These are phyloP conservation scores for Macrobrachium nipponense DNA, from an alignment of 1,140 invertebrate genomes.

Conservation along the genomic window DNA sequence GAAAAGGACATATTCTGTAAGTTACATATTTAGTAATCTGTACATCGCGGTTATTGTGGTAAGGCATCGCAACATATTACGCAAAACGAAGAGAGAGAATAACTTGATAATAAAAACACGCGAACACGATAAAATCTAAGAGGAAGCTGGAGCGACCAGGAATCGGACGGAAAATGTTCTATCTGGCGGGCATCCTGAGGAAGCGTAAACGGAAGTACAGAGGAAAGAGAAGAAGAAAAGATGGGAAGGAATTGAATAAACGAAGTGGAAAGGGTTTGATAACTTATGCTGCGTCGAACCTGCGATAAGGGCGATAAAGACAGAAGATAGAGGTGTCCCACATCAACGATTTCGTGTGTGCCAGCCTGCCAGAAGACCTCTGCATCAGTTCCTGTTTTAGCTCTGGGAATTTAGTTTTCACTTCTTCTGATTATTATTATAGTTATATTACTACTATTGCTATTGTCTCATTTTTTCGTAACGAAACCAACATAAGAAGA, in stretches of 20 bases:
- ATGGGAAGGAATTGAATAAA: conserved; percentile 57
- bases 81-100: neutral
- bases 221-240: conserved; percentile 49
- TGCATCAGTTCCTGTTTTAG: too few relatives aligned
- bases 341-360: neutral
- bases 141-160: neutral
- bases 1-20: too few relatives aligned
- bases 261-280: conserved; percentile 50
- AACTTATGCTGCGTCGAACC: conserved; percentile 7
- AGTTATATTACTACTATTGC: too few relatives aligned
- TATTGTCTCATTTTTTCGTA: too few relatives aligned
- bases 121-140: neutral
- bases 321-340: neutral
- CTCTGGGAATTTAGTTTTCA: too few relatives aligned
- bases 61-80: neutral
- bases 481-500: too few relatives aligned
- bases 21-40: too few relatives aligned
- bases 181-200: conserved; percentile 39
- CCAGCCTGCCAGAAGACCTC: neutral
- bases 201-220: conserved; percentile 46
- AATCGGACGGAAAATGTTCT: conserved; percentile 27
- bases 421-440: too few relatives aligned
- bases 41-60: neutral
- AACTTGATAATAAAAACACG: neutral
- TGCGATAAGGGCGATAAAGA: conserved; percentile 9